Conservation (phyloP, 2,888 invertebrate genomes). For the Ormia ochracea region DNA sequence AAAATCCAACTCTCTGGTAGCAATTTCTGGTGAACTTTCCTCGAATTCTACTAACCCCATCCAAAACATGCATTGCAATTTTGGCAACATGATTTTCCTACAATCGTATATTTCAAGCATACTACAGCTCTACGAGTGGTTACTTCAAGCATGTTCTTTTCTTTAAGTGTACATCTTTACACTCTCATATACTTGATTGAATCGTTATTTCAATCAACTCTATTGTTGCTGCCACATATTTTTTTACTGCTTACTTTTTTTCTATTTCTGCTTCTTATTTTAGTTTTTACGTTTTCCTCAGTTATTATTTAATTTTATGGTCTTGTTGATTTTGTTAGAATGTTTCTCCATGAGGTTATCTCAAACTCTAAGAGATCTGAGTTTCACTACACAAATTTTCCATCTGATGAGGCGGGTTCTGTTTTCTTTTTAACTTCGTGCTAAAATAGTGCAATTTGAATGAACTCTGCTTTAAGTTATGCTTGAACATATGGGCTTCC, state of each 20-base stretch:
- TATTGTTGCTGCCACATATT: not conserved
- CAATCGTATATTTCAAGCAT: too few species aligned
- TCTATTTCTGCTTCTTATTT: not conserved
- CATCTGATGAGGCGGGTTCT: not conserved
- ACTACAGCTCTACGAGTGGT: too few species aligned
- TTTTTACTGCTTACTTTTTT: not conserved
- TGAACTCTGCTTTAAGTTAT: slow-evolving; percentile 27
- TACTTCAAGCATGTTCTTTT: too few species aligned
- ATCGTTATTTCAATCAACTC: slow-evolving; percentile 40
- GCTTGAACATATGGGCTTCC: not conserved
- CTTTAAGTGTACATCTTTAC: slow-evolving; percentile 29
- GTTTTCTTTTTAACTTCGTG: slow-evolving; percentile 32
- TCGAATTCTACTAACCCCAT: too few species aligned
- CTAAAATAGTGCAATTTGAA: slow-evolving; percentile 39
- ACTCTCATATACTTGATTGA: slow-evolving; percentile 44
- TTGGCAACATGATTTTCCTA: too few species aligned
- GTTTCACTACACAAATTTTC: not conserved
- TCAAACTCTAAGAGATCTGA: not conserved
- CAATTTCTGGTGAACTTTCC: too few species aligned
- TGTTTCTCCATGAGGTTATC: not conserved
- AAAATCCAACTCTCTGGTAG: too few species aligned
- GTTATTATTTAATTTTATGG: slow-evolving; percentile 10
- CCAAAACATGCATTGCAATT: too few species aligned
- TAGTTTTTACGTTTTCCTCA: not conserved
- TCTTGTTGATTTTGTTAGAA: slow-evolving; percentile 26